Conservation (phyloP, 2,888 invertebrate species). For the Sclerodermus sp. region DNA sequence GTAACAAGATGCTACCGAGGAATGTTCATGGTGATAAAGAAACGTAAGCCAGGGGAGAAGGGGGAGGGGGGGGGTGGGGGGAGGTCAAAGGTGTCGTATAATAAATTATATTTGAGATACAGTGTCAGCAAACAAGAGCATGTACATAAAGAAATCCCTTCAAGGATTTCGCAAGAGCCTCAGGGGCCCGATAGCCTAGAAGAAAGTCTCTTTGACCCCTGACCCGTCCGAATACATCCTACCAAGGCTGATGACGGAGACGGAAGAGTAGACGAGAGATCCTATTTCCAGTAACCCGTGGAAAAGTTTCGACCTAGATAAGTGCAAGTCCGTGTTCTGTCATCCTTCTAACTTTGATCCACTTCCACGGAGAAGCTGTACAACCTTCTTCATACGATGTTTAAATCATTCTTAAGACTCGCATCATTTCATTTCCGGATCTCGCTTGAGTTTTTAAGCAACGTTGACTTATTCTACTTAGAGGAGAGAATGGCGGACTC, state of each 20-base stretch:
- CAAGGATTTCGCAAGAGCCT: constrained; percentile 6
- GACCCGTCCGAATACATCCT: background rate
- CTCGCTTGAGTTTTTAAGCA: no score
- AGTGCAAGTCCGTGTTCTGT: constrained; percentile 24
- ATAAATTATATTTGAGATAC: background rate
- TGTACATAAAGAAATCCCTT: constrained; percentile 11
- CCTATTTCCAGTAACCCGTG: constrained; percentile 6
- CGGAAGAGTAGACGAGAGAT: constrained; percentile 1
- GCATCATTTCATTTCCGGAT: no score
- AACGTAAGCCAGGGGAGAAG: background rate
- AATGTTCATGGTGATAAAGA: background rate
- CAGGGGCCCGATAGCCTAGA: constrained; percentile 14
- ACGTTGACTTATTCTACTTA: no score
- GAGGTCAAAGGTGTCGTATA: background rate
- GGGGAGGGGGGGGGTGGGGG: background rate
- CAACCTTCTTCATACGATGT: no score
- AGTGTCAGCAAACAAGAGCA: no score
- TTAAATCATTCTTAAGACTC: no score
- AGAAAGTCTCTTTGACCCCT: constrained; percentile 11
- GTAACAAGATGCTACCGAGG: no score
- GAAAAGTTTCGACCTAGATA: constrained; percentile 11
- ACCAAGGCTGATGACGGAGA: background rate
- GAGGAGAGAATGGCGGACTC: no score
- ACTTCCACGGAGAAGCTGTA: background rate
- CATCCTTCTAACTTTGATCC: constrained; percentile 13